Evolutionary conservation across 2,113 vertebrate species (phyloP), one percentile per base, ranked within the genome.

Genomic region (Poeciliopsis turrubarensis): DNA sequence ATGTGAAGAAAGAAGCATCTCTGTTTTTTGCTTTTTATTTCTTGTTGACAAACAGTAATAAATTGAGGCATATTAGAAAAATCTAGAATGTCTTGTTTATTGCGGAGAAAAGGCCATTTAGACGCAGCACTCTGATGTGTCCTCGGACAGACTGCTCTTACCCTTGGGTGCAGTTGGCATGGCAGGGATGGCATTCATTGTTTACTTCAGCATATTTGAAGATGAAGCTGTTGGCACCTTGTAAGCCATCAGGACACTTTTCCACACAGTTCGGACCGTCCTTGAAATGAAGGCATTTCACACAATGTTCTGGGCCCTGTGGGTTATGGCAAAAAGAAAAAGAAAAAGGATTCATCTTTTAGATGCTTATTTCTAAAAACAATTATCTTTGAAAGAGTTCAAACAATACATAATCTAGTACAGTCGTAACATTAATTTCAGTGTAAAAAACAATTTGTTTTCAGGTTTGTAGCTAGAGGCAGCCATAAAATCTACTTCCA

Each of bases 201-300:
- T 98, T 97, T 86, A 95, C 94, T 80, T 99, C 96, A 0, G 98
- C 97, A 0, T 98, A 99, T 89, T 99, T 99, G 93, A 99, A 99
- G 83, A 99, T 99, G 89, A 99, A 99, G 84, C 98, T 98, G 93
- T 95, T 97, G 68, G 98, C 94, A 1, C 98, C 97, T 84, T 99
- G 98, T 60, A 99, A 91, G 22, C 98, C 98, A 73, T 98, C 97
- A 0, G 98, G 98, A 79, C 98, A 99, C 87, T 99, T 99, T 72
- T 99, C 98, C 86, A 99, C 98, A 86, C 98, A 99, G 9, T 99
- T 99, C 0, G 98, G 98, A 37, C 98, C 98, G 44, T 99, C 98
- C 82, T 99, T 99, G 93, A 97, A 99, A 91, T 99, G 96, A 65
- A 96, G 95, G 81, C 98, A 99, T 91, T 96, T 98, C 0, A 95